Evolutionary conservation across 2,113 vertebrate species (phyloP).

Genomic region (Vulpes lagopus): DNA sequence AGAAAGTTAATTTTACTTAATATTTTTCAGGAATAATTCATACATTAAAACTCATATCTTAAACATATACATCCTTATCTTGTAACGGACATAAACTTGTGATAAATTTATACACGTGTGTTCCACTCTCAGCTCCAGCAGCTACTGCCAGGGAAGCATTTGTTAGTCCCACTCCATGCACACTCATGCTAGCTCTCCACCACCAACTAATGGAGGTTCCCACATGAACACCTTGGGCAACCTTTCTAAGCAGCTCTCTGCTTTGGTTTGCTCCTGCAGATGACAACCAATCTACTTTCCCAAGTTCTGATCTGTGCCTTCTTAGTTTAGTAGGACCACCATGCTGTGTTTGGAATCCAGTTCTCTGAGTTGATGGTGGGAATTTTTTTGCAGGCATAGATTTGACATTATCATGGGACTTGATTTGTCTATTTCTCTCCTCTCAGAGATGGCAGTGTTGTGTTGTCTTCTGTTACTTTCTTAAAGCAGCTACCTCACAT

Average conservation of each 20-base stretch:
- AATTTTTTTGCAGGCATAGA: background rate
- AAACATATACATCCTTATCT: background rate
- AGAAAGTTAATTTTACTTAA: background rate
- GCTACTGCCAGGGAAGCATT: background rate
- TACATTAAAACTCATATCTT: background rate
- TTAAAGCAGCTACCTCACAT: background rate
- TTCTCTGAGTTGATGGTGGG: background rate
- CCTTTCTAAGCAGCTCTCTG: background rate
- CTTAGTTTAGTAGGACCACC: background rate
- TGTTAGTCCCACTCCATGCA: rapidly evolving
- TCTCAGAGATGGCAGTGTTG: background rate
- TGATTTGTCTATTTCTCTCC: background rate
- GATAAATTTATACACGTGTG: background rate
- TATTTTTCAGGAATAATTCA: background rate
- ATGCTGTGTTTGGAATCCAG: background rate
- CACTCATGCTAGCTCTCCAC: background rate
- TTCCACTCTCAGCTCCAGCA: background rate
- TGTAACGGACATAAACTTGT: background rate
- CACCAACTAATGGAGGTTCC: background rate
- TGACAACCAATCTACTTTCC: background rate
- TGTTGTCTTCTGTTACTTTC: background rate
- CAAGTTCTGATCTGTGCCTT: background rate
- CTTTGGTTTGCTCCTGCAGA: background rate
- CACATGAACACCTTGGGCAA: background rate
- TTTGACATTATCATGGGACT: background rate